These are phyloP conservation scores for Artibeus jamaicensis DNA, from an alignment of 2,797 vertebrate genomes.

Conservation along the genomic window DNA sequence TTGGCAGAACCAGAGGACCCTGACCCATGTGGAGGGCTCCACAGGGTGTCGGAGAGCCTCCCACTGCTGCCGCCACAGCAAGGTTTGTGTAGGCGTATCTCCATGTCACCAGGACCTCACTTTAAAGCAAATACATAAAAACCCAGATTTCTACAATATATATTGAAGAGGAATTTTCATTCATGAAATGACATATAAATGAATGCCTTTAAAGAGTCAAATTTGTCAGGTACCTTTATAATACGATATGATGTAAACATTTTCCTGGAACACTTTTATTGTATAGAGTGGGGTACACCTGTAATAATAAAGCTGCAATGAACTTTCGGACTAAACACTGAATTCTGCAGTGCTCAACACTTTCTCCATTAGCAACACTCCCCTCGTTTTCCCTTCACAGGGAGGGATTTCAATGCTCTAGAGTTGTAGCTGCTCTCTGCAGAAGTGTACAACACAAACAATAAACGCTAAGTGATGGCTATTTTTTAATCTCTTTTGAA, in stretches of 20 bases:
- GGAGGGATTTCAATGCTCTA: constrained; percentile 8
- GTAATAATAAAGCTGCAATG: constrained; percentile 67
- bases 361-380: constrained; percentile 40
- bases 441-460: constrained; percentile 8
- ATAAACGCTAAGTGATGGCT: constrained; percentile 32
- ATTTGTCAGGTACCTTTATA: constrained; percentile 62
- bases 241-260: constrained; percentile 63
- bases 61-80: no score
- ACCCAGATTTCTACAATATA: constrained; percentile 26
- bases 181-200: constrained; percentile 43
- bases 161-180: constrained; percentile 48
- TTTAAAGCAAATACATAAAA: constrained; percentile 37
- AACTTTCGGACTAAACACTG: constrained; percentile 53
- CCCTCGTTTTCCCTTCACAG: constrained; percentile 22
- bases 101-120: neutral
- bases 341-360: constrained; percentile 13
- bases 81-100: neutral
- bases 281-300: constrained; percentile 61
- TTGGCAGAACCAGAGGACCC: neutral
- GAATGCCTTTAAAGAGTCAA: constrained; percentile 65
- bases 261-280: constrained; percentile 67
- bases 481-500: constrained; percentile 30
- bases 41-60: neutral
- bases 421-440: constrained; percentile 4
- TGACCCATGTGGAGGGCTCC: neutral